Base-by-base conservation (phyloP, 2,888 invertebrate genomes). In the Pachymerium ferrugineum region DNA sequence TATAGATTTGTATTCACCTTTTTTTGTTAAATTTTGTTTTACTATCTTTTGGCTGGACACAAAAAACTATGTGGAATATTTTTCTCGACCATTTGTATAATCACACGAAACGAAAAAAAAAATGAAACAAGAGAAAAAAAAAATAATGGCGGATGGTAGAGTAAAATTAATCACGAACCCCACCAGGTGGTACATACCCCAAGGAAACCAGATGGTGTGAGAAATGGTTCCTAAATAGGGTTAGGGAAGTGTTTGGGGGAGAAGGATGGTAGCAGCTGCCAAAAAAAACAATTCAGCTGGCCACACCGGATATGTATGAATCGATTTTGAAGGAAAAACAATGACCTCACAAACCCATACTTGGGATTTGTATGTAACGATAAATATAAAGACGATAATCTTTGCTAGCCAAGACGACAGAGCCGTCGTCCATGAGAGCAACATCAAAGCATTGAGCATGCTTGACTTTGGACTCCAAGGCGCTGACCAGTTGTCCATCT, bases 401-500 rank as follows among this genome's bases (percentile, higher is more conserved):
- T 86, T 99, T 99, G 87, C 97, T 97, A 78, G 98, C 98, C 80
- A 99, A 87, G 68, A 99, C 98, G 74, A 99, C 97, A 73, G 96
- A 96, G 42, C 97, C 97, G 82, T 98, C 98, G 81, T 97, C 97
- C 94, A 98, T 97, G 71, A 99, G 88, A 69, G 98, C 96, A 75
- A 99, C 98, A 83, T 99, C 99, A 85, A 98, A 99, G 86, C 99
- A 99, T 84, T 99, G 99, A 73, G 99, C 98, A 83, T 99, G 99
- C 85, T 99, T 99, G 77, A 99, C 97, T 85, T 98, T 98, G 81
- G 95, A 96, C 85, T 99, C 99, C 76, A 98, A 86, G n/a, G 98
- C 98, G 38, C 95, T 97, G 73, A 99, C 94, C 81, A 99, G 86
- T 82, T 94, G 93, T 16, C 98, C 98, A 81, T 98, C 97, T 85